Evolutionary conservation across 2,888 invertebrate genomes (phyloP), one percentile per base, ranked within the genome.

Genomic region (Lasioglossum villosulum): DNA sequence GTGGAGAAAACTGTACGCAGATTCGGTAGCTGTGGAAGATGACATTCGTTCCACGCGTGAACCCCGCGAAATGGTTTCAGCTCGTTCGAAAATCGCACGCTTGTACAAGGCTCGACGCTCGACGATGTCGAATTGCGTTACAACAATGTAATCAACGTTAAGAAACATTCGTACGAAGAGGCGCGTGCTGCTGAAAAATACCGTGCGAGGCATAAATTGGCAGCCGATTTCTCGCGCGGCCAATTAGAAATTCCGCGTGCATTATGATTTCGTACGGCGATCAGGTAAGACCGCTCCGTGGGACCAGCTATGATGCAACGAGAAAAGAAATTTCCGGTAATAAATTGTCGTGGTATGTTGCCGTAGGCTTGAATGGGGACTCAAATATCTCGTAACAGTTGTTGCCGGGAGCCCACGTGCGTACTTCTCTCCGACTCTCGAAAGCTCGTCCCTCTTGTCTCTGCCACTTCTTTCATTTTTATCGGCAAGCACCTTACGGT

Each of bases 311-410:
- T 90, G 81, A 86, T 78, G 89, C 88, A 86, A 88, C 78, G 74
- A 68, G 82, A 71, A 82, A 87, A 89, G 88, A 90, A 88, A 88
- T 90, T 90, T 90, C 90, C 90, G 90, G 89, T 88, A 87, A 90
- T 90, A 90, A 89, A 89, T 90, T 83, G 84, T 83, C 79, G 80
- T 48, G 90, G 89, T 86, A 90, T 88, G 90, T 34, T 68, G 86
- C 74, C 84, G 90, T 90, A 87, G 90, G 90, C 84, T 90, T 90
- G 84, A 90, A 90, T 87, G 83, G 83, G 73, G 87, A 84, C 81
- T 87, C 88, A 37, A 89, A 86, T 87, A 85, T 90, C 86, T 87
- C 90, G 88, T 80, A 87, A 88, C 45, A 86, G 85, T 76, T 78
- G 77, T 81, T 71, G 75, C 75, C 34, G 56, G 66, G 75, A 70